Evolutionary conservation across 2,888 invertebrate genomes (phyloP), one percentile per base, ranked within the genome.

Genomic region (Apotomis capreana): DNA sequence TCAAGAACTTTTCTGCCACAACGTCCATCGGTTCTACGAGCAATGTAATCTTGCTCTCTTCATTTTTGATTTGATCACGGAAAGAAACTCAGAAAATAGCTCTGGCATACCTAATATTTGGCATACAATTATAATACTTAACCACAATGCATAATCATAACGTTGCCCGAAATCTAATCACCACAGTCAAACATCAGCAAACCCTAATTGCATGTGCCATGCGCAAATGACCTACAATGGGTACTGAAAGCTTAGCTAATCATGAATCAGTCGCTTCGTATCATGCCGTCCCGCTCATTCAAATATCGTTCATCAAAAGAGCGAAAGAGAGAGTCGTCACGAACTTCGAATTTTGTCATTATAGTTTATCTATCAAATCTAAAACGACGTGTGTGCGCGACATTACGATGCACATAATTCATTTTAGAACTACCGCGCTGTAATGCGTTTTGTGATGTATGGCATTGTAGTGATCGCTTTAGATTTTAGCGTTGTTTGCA

Each of bases 161-260:
- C 54, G 54, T 52, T 52, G 9, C 54, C 54, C 64, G 6, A 55
- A 55, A 54, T 63, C 54, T 15, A 54, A 54, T 62, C 62, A 51
- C 15, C 54, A 64, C 6, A 40, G 6, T 40, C 40, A 64, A 5
- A 44, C 15, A 40, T 64, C 40, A 64, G 40, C 63, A 54, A 54
- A 54, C 54, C 54, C 9, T 63, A 52, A 63, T 15, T 9, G 63
- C n/a, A 54, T 36, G 26, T 36, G 12, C 54, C 13, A 40, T 40
- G 54, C 12, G 64, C 54, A 64, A 64, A 64, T 64, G 54, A 54
- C 15, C 44, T 40, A 13, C 54, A 15, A 54, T 55, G 44, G 40
- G 15, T 10, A 36, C 40, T 64, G 54, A 64, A 64, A 64, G 64
- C 64, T 26, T 26, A 26, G 26, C 1, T 26, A 26, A 26, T 26